Percentiles rank a stretch among this genome's conserved stretches.
phyloP scores from a whole-genome alignment of 2,797 vertebrate species.

The Sebastes jordani region DNA sequence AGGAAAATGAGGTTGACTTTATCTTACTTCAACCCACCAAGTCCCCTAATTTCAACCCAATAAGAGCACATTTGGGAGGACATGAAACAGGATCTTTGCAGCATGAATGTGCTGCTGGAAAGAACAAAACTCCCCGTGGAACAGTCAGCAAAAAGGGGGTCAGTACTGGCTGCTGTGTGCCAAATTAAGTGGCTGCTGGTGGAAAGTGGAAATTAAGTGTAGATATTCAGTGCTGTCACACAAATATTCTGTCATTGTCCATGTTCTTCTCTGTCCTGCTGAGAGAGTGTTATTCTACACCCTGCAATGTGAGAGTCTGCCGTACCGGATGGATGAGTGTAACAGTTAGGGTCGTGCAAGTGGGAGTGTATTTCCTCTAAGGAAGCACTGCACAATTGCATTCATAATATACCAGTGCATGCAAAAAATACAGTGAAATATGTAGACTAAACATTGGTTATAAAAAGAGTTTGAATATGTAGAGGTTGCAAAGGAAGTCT shows the following conservation, averaged over 20 bases:
- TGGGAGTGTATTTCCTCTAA: slow-evolving; percentile 59
- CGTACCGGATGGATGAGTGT: slow-evolving; percentile 61
- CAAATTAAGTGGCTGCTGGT: not conserved
- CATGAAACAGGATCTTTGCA: not conserved
- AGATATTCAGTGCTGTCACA: slow-evolving; percentile 28
- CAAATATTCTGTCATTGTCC: slow-evolving; percentile 26
- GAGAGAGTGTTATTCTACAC: slow-evolving; percentile 42
- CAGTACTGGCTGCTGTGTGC: not conserved
- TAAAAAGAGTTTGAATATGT: slow-evolving; percentile 21
- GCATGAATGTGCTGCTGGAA: not conserved
- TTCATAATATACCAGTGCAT: slow-evolving; percentile 34
- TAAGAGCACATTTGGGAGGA: not conserved
- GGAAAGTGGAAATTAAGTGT: slow-evolving; percentile 2
- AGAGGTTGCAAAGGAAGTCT: slow-evolving; percentile 15
- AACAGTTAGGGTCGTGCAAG: slow-evolving; percentile 48
- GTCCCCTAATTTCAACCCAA: not conserved
- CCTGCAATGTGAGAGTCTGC: slow-evolving; percentile 37
- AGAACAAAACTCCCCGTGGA: not conserved
- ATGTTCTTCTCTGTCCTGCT: slow-evolving; percentile 33
- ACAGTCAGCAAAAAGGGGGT: not conserved
- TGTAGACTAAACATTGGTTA: slow-evolving; percentile 46
- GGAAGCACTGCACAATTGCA: slow-evolving; percentile 52
- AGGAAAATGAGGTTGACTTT: not conserved
- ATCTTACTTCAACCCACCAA: not conserved
- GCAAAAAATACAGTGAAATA: slow-evolving; percentile 9